Conservation (phyloP, 2,113 vertebrate species). For the Apaloderma vittatum region DNA sequence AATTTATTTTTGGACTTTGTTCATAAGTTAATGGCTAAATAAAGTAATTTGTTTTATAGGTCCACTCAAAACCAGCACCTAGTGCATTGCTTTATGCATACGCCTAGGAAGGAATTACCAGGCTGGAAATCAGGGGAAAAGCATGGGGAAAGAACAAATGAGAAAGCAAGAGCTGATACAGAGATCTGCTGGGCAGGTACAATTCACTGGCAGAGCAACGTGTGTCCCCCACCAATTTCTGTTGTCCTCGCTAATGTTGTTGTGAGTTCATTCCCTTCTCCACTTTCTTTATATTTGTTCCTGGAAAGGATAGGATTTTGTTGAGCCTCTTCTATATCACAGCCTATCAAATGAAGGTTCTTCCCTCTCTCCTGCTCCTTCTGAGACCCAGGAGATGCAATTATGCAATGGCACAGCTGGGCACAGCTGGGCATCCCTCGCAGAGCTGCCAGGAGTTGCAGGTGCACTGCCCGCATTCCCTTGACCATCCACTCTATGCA, state of each 20-base stretch:
- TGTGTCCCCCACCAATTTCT: not conserved
- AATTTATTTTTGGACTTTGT: not conserved
- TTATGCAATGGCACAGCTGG: not conserved
- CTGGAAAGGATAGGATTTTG: not conserved
- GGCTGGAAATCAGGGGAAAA: not conserved
- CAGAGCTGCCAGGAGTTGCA: not conserved
- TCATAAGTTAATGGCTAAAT: not conserved
- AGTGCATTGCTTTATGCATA: not conserved
- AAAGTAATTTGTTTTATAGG: not conserved
- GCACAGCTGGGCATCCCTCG: not conserved
- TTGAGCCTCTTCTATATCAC: not conserved
- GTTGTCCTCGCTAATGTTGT: not conserved
- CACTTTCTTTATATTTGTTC: not conserved
- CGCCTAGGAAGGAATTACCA: not conserved
- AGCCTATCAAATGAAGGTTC: not conserved
- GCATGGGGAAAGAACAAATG: accelerated
- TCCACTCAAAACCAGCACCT: not conserved
- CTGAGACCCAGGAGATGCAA: not conserved
- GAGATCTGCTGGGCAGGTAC: not conserved
- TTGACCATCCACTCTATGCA: accelerated
- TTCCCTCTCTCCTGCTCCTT: not conserved
- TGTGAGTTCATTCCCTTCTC: not conserved
- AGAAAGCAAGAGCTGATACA: not conserved
- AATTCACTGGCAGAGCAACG: not conserved
- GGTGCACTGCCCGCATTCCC: accelerated